Evolutionary conservation across 2,888 invertebrate genomes (phyloP).

Genomic region (Agrochola circellaris): DNA sequence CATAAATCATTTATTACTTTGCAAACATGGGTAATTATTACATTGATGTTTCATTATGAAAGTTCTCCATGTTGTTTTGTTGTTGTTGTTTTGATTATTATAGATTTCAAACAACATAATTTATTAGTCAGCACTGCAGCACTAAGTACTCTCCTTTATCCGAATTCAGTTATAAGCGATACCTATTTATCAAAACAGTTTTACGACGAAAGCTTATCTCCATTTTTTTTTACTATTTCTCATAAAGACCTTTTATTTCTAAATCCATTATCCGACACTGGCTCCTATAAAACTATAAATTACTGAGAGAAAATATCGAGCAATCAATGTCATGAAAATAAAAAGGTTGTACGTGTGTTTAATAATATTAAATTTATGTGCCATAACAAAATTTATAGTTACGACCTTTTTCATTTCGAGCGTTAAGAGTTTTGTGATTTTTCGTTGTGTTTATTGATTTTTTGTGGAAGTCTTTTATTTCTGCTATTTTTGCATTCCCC

Average conservation of each 20-base stretch:
- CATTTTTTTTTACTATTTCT: conserved; percentile 24
- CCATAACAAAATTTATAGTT: conserved; percentile 56
- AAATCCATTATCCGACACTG: conserved; percentile 46
- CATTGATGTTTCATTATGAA: too few relatives aligned
- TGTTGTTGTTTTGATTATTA: too few relatives aligned
- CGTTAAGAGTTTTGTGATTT: conserved; percentile 35
- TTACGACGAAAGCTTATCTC: conserved; percentile 50
- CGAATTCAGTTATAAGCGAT: background rate
- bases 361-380: conserved; percentile 67
- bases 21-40: too few relatives aligned
- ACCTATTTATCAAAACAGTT: conserved; percentile 43
- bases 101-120: background rate
- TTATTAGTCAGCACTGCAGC: background rate
- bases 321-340: conserved; percentile 69
- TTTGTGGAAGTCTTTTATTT: background rate
- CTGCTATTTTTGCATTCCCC: too few relatives aligned
- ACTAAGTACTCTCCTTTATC: background rate
- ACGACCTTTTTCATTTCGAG: conserved; percentile 61
- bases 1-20: too few relatives aligned
- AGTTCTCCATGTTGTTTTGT: too few relatives aligned
- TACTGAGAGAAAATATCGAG: conserved; percentile 58
- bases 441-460: background rate
- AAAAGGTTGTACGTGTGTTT: conserved; percentile 66
- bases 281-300: conserved; percentile 65
- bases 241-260: conserved; percentile 39